Base-by-base conservation (phyloP, 23 tunicate genomes). In the Styela plicata region DNA sequence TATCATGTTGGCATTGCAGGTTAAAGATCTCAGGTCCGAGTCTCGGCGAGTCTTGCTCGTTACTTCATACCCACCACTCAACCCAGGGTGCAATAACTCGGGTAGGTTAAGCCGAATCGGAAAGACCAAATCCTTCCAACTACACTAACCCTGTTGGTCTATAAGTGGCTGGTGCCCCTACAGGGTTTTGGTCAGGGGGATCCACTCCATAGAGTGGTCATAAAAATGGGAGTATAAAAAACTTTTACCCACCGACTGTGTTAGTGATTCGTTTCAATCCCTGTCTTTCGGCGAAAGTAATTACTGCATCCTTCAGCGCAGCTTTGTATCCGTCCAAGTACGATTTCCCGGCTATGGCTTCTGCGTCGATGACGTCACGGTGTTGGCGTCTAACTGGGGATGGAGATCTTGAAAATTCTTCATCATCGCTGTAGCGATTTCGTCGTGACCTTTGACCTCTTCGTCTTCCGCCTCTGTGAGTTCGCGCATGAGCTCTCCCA, bases 281-380 rank as follows among this genome's bases (percentile, higher is more conserved):
- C 32, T 73, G 78, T 32, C 52, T 25, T 44, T 76, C 81, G 0
- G 81, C 53, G 26, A 76, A 76, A 20, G 81, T 76, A 27, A 33
- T 23, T 65, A 76, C 66, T n/a, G 81, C 81, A 26, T 76, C 81
- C 53, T 76, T 76, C 81, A 76, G 18, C 31, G 81, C 81, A 53
- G 81, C 81, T 76, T 53, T 52, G 30, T 76, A 76, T 44, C 81
- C 81, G 17, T 76, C 81, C n/a, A 76, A 33, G 66, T 44, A 76
- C 81, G 81, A 76, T 76, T 53, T 52, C 24, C 81, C 81, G 0
- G 53, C 53, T 7, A 76, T 27, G 68, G 19, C n/a, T 27, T 67
- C 71, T 27, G 71, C 31, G 31, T 67, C 24, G 31, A 67, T 29
- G 37, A 22, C 33, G 31, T 76, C 81, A 36, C 64, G 81, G 16